Percentiles rank a stretch among this genome's conserved stretches.
Conservation (phyloP, 1,140 invertebrate species). For the Drosophila ironensis region DNA sequence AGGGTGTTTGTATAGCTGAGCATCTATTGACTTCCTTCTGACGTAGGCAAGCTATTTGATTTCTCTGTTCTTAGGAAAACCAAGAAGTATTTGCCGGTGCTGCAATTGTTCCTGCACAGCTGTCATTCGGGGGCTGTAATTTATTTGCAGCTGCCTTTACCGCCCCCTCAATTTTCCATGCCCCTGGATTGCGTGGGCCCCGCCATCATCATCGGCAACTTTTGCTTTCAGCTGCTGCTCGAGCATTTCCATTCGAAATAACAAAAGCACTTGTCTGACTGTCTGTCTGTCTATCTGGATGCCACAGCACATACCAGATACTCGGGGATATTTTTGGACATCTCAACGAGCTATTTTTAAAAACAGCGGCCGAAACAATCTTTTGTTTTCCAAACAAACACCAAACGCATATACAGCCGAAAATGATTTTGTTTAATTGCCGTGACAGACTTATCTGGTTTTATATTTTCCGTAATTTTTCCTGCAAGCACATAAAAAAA, state of each 20-base stretch:
- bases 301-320: conserved; percentile 37
- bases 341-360: conserved; percentile 60
- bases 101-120: conserved; percentile 59
- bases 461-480: conserved; percentile 26
- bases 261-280: conserved; percentile 62
- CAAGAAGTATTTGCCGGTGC: conserved; percentile 38
- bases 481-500: conserved; percentile 44
- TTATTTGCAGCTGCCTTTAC: conserved; percentile 50
- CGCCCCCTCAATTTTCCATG: neutral
- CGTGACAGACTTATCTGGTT: conserved; percentile 54
- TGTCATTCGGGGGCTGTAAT: conserved; percentile 69
- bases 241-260: conserved; percentile 58
- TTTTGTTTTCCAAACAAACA: conserved; percentile 71
- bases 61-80: conserved; percentile 5
- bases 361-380: conserved; percentile 37
- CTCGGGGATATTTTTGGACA: conserved; percentile 64
- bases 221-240: conserved; percentile 70
- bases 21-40: conserved; percentile 7
- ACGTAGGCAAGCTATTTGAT: neutral
- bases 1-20: conserved; percentile 9
- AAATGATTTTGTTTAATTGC: conserved; percentile 66
- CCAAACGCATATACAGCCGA: conserved; percentile 17
- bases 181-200: conserved; percentile 33
- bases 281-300: conserved; percentile 44
- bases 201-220: conserved; percentile 38